Percentiles rank a stretch among this genome's conserved stretches.
Conservation (phyloP, 2,888 invertebrate species). For the Lasioglossum villosulum region DNA sequence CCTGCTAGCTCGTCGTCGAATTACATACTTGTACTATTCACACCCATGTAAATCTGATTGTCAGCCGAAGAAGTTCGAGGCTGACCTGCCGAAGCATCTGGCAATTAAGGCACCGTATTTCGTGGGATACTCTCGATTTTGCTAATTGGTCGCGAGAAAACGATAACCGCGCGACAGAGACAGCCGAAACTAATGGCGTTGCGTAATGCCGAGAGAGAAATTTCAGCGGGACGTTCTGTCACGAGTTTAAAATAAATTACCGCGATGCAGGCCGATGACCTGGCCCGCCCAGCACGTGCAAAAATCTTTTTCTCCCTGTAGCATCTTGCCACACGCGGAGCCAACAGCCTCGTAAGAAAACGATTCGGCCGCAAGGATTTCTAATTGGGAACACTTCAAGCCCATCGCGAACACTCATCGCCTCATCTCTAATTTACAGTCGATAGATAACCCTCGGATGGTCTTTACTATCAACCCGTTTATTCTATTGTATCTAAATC, state of each 20-base stretch:
- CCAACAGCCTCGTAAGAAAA: conserved; percentile 32
- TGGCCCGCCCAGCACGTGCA: conserved; percentile 63
- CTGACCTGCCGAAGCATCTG: not conserved
- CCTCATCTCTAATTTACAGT: not conserved
- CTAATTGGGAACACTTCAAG: conserved; percentile 21
- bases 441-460: conserved; percentile 1
- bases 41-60: not conserved
- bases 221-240: conserved; percentile 55
- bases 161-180: conserved; percentile 26
- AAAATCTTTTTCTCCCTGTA: conserved; percentile 59
- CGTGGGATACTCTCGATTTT: conserved; percentile 23
- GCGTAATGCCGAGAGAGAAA: conserved; percentile 60
- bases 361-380: conserved; percentile 23
- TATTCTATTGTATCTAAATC: not conserved
- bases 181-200: conserved; percentile 42
- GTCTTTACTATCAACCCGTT: conserved; percentile 1
- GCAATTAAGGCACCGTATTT: conserved; percentile 21
- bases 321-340: conserved; percentile 53
- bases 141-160: conserved; percentile 40
- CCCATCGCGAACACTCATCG: conserved; percentile 10
- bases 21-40: not conserved
- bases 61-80: not conserved
- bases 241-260: conserved; percentile 66
- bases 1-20: not conserved
- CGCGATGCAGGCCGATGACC: conserved; percentile 65